These are phyloP conservation scores for Frankliniella intonsa DNA, from an alignment of 2,888 invertebrate species.

Conservation along the genomic window DNA sequence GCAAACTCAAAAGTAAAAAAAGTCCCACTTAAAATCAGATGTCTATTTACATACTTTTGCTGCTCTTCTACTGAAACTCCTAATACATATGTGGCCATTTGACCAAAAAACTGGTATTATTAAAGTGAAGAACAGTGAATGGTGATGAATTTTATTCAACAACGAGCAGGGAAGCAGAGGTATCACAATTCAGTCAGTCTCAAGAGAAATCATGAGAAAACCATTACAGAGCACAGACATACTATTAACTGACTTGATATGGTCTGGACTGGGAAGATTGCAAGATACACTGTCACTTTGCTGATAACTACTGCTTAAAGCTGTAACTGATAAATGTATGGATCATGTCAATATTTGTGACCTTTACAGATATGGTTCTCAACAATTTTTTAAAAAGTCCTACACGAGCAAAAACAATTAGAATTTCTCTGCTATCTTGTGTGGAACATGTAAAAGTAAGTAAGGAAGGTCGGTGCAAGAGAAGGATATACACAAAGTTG, in stretches of 20 bases:
- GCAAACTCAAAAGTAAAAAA: not conserved
- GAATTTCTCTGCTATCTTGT: not conserved
- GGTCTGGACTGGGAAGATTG: not conserved
- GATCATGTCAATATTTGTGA: not conserved
- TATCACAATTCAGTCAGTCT: constrained; percentile 20
- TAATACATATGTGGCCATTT: not conserved
- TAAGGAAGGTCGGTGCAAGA: not conserved
- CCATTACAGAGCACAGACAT: not conserved
- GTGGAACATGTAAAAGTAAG: not conserved
- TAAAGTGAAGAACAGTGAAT: not conserved
- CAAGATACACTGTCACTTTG: not conserved
- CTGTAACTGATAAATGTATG: not conserved
- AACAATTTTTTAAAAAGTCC: not conserved
- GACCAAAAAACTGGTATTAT: not conserved
- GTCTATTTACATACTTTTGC: not conserved
- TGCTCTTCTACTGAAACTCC: not conserved
- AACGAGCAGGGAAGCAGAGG: not conserved
- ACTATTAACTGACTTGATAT: not conserved
- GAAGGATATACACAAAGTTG: not conserved
- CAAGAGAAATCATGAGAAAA: constrained; percentile 8
- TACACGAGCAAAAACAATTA: not conserved
- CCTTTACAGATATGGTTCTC: not conserved
- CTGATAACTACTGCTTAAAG: not conserved
- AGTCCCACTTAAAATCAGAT: not conserved
- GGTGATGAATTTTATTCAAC: not conserved